Evolutionary conservation across 2,888 invertebrate genomes (phyloP).

Genomic region (Nomada goodeniana): DNA sequence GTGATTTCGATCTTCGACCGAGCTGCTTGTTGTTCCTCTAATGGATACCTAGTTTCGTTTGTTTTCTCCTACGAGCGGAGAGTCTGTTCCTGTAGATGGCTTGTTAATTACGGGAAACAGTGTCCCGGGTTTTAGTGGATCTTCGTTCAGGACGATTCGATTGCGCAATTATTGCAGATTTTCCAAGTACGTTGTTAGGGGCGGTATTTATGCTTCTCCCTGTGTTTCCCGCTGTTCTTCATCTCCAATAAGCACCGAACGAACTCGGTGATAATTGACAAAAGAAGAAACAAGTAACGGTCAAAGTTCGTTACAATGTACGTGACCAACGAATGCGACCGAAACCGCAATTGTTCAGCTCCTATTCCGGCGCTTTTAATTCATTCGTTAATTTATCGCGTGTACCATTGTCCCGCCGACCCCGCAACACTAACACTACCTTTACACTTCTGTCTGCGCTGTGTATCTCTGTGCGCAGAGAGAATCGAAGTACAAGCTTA

Average conservation of each 20-base stretch:
- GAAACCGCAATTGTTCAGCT: conserved; percentile 61
- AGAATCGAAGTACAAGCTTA: background rate
- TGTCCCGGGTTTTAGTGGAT: background rate
- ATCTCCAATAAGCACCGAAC: background rate
- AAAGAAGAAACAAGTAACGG: conserved; percentile 50
- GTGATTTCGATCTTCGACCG: conserved; percentile 28
- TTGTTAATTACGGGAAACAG: conserved; percentile 10
- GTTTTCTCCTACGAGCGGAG: background rate
- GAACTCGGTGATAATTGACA: conserved; percentile 46
- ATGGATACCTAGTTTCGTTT: conserved; percentile 25
- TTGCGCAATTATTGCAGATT: background rate
- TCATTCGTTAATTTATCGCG: conserved; percentile 62
- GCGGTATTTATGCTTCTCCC: background rate
- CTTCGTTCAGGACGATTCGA: background rate
- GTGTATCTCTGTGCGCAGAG: no score
- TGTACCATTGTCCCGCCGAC: conserved; percentile 35
- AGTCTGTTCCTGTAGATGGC: background rate
- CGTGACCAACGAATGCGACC: conserved; percentile 50
- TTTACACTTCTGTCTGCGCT: background rate
- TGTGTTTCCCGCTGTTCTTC: conserved; percentile 12
- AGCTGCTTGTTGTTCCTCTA: conserved; percentile 20
- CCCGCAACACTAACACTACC: conserved; percentile 24
- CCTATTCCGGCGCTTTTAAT: conserved; percentile 63
- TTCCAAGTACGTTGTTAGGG: no score
- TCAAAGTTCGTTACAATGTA: conserved; percentile 13